Conservation (phyloP, 2,888 invertebrate species). For the Apodemia duryi region DNA sequence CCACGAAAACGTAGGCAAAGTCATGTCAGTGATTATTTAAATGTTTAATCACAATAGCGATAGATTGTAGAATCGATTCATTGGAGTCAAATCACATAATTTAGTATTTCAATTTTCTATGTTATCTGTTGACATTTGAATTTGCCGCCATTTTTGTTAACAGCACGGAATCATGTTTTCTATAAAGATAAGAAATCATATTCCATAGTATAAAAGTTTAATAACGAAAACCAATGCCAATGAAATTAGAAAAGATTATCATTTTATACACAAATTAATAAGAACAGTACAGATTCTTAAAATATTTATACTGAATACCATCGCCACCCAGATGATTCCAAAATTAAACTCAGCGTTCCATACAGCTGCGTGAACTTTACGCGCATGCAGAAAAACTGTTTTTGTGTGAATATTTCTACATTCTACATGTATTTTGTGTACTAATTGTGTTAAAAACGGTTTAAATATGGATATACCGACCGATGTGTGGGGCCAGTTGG, state of each 20-base stretch:
- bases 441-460: slow-evolving; percentile 34
- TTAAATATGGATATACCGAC: slow-evolving; percentile 82
- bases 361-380: slow-evolving; percentile 52
- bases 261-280: not conserved
- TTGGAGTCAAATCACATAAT: slow-evolving; percentile 8
- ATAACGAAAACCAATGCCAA: not conserved
- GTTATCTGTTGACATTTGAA: slow-evolving; percentile 6
- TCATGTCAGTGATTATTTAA: slow-evolving; percentile 12
- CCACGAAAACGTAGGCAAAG: slow-evolving; percentile 12
- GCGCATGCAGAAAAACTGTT: slow-evolving; percentile 52
- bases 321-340: slow-evolving; percentile 68
- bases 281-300: slow-evolving; percentile 38
- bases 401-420: slow-evolving; percentile 34
- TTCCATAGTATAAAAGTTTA: not conserved
- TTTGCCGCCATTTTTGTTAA: slow-evolving; percentile 18
- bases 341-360: slow-evolving; percentile 71
- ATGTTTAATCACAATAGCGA: not conserved
- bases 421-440: slow-evolving; percentile 42
- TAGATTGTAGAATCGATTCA: slow-evolving; percentile 2
- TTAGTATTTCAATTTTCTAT: not conserved
- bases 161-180: slow-evolving; percentile 7
- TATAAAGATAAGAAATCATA: not conserved
- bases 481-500: slow-evolving; percentile 94
- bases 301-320: slow-evolving; percentile 44
- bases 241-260: not conserved